Conservation (phyloP, 2,888 invertebrate genomes). For the Drepana falcataria region DNA sequence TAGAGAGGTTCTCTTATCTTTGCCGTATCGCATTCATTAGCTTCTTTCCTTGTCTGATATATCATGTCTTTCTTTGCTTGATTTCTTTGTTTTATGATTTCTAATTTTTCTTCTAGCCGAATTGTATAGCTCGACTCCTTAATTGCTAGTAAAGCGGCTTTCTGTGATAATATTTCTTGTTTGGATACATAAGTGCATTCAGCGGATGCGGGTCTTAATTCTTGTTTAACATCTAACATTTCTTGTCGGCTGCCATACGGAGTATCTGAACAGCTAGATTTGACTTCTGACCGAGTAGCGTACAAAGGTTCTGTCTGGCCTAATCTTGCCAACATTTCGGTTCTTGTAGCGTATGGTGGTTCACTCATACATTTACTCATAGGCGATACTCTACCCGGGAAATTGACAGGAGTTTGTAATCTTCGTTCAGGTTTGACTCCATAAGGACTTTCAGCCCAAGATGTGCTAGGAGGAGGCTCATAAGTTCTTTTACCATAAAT, state of each 20-base stretch:
- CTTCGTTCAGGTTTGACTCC: slow-evolving; percentile 63
- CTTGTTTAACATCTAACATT: slow-evolving; percentile 45
- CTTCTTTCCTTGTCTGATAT: slow-evolving; percentile 72
- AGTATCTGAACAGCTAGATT: slow-evolving; percentile 68
- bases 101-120: slow-evolving; percentile 67
- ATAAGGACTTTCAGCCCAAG: slow-evolving; percentile 65
- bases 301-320: slow-evolving; percentile 63
- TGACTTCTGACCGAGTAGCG: slow-evolving; percentile 56
- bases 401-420: slow-evolving; percentile 61
- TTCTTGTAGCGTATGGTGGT: slow-evolving; percentile 65
- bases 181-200: slow-evolving; percentile 73
- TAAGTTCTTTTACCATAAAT: slow-evolving; percentile 66
- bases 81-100: slow-evolving; percentile 74
- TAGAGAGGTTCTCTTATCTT: slow-evolving; percentile 72
- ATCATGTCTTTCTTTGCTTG: slow-evolving; percentile 76
- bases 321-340: slow-evolving; percentile 65
- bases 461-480: slow-evolving; percentile 62
- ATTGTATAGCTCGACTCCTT: slow-evolving; percentile 61
- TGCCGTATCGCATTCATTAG: slow-evolving; percentile 62
- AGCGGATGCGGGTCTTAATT: slow-evolving; percentile 61
- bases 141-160: slow-evolving; percentile 68
- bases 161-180: slow-evolving; percentile 73
- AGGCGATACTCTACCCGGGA: slow-evolving; percentile 57
- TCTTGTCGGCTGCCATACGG: slow-evolving; percentile 51
- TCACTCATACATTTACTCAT: slow-evolving; percentile 73